Evolutionary conservation across 2,797 vertebrate species (phyloP).

Genomic region (Hylomyscus alleni): DNA sequence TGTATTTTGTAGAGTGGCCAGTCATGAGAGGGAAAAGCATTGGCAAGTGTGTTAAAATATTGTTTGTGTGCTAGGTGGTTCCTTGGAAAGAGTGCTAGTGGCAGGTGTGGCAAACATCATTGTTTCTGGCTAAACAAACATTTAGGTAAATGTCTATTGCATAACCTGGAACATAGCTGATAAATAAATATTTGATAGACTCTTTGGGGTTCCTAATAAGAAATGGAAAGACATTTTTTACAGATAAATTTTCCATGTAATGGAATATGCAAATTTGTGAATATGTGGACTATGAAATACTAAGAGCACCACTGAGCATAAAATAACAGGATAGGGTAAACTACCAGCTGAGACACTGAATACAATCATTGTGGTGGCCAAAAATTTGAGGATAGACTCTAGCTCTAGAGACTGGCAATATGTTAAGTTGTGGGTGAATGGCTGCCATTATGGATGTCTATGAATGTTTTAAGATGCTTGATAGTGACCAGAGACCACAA

Average conservation of each 20-base stretch:
- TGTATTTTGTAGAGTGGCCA: slow-evolving; percentile 4
- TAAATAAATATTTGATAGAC: slow-evolving; percentile 32
- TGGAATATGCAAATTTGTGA: neutral
- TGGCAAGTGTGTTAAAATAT: neutral
- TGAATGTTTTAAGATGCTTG: neutral
- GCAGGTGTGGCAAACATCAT: neutral
- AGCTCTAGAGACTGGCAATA: neutral
- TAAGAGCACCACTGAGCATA: neutral
- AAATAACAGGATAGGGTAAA: neutral
- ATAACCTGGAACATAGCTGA: neutral
- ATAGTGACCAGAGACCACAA: neutral
- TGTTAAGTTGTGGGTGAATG: neutral
- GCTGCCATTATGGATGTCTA: neutral
- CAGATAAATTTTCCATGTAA: neutral
- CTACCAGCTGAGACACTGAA: neutral
- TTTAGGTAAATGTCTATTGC: slow-evolving; percentile 9
- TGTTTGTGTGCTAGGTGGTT: neutral
- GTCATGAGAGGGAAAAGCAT: neutral
- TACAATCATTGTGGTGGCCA: neutral
- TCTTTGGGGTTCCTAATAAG: slow-evolving; percentile 44
- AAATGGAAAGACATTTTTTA: slow-evolving; percentile 27
- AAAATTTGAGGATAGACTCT: neutral
- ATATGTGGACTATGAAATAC: neutral
- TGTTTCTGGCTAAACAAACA: slow-evolving; percentile 31
- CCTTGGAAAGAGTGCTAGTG: neutral